phyloP scores from a whole-genome alignment of 1,140 invertebrate genomes.

The Acyrthosiphon pisum region DNA sequence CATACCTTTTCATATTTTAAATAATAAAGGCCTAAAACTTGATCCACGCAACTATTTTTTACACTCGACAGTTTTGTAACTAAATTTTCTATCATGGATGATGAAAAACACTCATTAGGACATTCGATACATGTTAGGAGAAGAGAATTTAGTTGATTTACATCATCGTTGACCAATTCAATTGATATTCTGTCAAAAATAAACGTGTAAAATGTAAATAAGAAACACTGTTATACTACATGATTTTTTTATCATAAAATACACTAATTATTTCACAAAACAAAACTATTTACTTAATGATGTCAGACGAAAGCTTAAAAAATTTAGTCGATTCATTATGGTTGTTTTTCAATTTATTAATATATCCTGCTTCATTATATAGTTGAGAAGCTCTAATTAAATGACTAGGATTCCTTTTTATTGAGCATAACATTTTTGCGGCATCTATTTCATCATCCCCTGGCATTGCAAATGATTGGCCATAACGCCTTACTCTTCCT shows the following conservation, averaged over 20 bases:
- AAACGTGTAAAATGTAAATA: too few relatives aligned
- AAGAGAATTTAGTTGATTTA: background rate
- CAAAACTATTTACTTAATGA: background rate
- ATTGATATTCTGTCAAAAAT: background rate
- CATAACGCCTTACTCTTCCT: conserved; percentile 44
- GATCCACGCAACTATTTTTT: background rate
- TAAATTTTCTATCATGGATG: background rate
- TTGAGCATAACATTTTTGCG: background rate
- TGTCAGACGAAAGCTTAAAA: conserved; percentile 13
- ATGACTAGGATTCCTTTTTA: background rate
- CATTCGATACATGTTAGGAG: background rate
- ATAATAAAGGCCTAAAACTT: conserved; percentile 36
- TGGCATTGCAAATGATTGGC: background rate
- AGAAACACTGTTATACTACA: too few relatives aligned
- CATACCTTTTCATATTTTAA: background rate
- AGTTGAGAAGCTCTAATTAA: conserved; percentile 35
- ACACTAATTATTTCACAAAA: too few relatives aligned
- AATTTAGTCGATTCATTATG: background rate
- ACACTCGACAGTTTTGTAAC: background rate
- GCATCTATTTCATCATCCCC: background rate
- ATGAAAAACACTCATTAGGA: background rate
- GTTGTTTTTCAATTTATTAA: background rate
- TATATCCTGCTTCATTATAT: background rate
- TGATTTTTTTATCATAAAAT: too few relatives aligned
- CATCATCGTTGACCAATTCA: background rate